These are phyloP conservation scores for Numenius phaeopus DNA, from an alignment of 2,797 vertebrate genomes.

Conservation along the genomic window DNA sequence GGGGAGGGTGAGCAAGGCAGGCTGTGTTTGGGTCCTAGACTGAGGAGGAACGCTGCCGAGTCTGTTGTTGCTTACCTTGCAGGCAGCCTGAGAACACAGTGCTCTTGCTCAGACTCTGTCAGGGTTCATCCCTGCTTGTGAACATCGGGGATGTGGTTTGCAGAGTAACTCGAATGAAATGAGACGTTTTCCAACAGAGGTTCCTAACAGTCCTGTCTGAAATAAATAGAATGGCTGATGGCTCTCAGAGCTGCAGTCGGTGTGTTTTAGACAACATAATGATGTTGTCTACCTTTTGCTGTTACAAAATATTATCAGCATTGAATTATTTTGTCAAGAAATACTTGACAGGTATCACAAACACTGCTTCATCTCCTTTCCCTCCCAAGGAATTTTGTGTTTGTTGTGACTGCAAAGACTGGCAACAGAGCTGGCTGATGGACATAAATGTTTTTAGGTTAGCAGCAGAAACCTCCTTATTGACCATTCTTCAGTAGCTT, in stretches of 20 bases:
- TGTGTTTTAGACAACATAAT: background rate
- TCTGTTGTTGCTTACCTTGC: background rate
- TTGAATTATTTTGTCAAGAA: background rate
- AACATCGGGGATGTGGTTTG: background rate
- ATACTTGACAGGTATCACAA: background rate
- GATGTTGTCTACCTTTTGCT: background rate
- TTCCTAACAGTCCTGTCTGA: background rate
- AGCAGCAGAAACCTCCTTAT: background rate
- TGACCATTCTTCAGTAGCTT: background rate
- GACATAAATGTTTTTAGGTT: background rate
- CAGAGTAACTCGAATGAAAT: background rate
- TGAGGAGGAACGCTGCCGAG: background rate
- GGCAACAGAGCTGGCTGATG: background rate
- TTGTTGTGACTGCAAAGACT: background rate
- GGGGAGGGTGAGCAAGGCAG: too few relatives aligned
- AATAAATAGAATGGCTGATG: background rate
- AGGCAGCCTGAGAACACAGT: background rate
- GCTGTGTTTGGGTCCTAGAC: background rate
- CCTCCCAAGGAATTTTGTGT: background rate
- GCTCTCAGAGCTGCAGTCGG: background rate
- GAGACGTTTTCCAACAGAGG: background rate
- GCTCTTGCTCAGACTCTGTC: background rate
- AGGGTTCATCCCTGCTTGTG: background rate
- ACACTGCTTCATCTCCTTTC: background rate
- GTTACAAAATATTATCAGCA: background rate